Percentiles rank a stretch among this genome's conserved stretches.
phyloP scores from a whole-genome alignment of 2,888 invertebrate genomes.

The Sminthurinus aureus region DNA sequence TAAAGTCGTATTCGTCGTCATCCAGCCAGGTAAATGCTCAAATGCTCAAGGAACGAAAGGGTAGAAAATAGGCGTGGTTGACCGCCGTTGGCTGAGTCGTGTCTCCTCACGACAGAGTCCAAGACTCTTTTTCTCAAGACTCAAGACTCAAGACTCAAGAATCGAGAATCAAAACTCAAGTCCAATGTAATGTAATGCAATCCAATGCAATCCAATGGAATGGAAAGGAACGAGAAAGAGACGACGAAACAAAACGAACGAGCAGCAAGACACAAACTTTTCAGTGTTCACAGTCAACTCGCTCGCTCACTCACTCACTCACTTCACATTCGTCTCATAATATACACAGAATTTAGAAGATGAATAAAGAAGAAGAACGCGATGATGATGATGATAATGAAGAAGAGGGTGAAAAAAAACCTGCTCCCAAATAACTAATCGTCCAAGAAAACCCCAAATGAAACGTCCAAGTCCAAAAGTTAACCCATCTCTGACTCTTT shows the following conservation, averaged over 20 bases:
- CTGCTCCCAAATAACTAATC: conserved; percentile 46
- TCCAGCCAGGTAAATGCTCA: conserved; percentile 30
- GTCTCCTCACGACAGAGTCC: conserved; percentile 42
- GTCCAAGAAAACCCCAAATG: conserved; percentile 34
- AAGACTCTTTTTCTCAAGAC: conserved; percentile 40
- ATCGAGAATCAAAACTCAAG: neutral
- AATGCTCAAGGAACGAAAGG: conserved; percentile 40
- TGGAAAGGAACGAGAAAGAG: too few species aligned
- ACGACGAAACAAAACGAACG: conserved; percentile 12
- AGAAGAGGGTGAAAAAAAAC: conserved; percentile 33
- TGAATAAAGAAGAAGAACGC: neutral
- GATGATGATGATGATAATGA: conserved; percentile 3
- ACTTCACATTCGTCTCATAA: neutral
- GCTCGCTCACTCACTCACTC: too few species aligned
- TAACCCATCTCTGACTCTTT: conserved; percentile 33
- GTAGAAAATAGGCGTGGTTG: conserved; percentile 46
- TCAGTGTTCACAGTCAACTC: conserved; percentile 22
- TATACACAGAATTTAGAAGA: conserved; percentile 1
- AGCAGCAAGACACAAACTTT: conserved; percentile 35
- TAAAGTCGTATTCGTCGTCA: neutral
- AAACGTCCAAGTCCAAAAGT: conserved; percentile 39
- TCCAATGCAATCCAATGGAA: too few species aligned
- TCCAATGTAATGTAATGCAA: too few species aligned
- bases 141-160: conserved; percentile 24
- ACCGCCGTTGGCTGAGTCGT: conserved; percentile 37